These are phyloP conservation scores for Peromyscus nudipes DNA, from an alignment of 2,797 vertebrate genomes.

Conservation along the genomic window DNA sequence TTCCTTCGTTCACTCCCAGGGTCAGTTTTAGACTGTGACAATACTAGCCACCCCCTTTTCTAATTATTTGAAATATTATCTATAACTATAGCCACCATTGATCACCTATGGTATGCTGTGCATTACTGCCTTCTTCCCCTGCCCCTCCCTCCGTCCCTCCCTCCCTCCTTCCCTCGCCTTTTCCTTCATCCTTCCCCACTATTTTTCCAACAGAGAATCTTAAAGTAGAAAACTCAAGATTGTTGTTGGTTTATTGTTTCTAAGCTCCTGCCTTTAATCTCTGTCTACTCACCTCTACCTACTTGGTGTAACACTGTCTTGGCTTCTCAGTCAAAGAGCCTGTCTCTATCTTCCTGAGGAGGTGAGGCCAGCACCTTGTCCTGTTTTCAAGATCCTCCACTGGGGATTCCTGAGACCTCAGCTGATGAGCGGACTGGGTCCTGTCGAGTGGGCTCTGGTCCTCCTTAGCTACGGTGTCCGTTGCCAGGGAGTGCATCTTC, in stretches of 20 bases:
- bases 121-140: not conserved
- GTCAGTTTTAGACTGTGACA: not conserved
- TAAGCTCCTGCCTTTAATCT: not conserved
- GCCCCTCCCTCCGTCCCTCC: too few species aligned
- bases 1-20: not conserved
- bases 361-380: not conserved
- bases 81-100: not conserved
- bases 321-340: not conserved
- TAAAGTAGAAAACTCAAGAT: not conserved
- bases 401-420: not conserved
- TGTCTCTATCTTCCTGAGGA: not conserved
- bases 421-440: not conserved
- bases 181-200: too few species aligned
- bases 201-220: not conserved
- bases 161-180: not conserved
- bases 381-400: not conserved
- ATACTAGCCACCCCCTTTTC: not conserved
- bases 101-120: not conserved
- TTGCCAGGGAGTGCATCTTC: not conserved
- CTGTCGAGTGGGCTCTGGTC: not conserved
- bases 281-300: not conserved
- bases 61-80: constrained; percentile 8
- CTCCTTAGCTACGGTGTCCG: not conserved
- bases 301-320: not conserved
- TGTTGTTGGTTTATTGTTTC: not conserved